phyloP scores from a whole-genome alignment of 37 sponge, comb jelly and placozoan species.

The Chondrilla cf. caribensis region DNA sequence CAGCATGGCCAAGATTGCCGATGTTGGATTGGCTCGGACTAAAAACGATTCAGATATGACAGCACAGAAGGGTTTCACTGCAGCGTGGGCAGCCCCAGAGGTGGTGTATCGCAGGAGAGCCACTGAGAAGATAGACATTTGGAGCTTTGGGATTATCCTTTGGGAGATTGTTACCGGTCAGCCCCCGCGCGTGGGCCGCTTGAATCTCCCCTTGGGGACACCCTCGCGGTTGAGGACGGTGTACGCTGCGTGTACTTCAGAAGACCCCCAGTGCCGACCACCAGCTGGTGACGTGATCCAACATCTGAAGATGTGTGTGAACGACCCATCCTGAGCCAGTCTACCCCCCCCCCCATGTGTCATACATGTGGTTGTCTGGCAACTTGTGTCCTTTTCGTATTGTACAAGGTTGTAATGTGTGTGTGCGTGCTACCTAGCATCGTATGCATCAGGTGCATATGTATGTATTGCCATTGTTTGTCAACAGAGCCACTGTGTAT shows the following conservation, averaged over 20 bases:
- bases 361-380: too few species aligned
- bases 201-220: constrained; percentile 44
- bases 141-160: constrained; percentile 87
- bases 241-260: constrained; percentile 48
- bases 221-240: constrained; percentile 33
- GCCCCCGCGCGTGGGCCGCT: constrained; percentile 60
- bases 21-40: constrained; percentile 84
- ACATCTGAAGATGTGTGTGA: too few species aligned
- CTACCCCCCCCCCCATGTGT: too few species aligned
- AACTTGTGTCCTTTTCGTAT: too few species aligned
- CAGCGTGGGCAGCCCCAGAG: constrained; percentile 95
- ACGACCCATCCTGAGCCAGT: too few species aligned
- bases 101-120: constrained; percentile 82
- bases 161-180: constrained; percentile 90
- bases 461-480: too few species aligned
- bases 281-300: too few species aligned
- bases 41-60: constrained; percentile 85
- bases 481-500: too few species aligned
- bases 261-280: constrained; percentile 63
- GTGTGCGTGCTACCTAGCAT: too few species aligned
- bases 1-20: constrained; percentile 85
- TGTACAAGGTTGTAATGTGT: too few species aligned
- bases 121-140: constrained; percentile 92
- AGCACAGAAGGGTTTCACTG: constrained; percentile 85
- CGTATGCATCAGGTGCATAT: too few species aligned